phyloP scores from a whole-genome alignment of 1,140 invertebrate genomes.

The Harlomillsia oculata region DNA sequence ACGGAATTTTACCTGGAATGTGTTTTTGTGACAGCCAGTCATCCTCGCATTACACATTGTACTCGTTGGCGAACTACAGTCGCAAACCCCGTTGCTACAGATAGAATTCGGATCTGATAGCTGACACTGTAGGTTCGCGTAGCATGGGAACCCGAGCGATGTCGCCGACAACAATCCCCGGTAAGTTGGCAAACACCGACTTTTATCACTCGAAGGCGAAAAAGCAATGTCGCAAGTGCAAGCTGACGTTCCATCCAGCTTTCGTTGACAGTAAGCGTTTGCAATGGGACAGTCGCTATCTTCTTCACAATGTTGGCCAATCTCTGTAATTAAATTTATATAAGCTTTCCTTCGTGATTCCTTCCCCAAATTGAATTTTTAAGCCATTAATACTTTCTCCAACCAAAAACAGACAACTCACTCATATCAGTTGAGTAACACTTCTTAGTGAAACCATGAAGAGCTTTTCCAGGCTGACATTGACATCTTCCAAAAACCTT shows the following conservation, averaged over 20 bases:
- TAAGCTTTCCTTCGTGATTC: not conserved
- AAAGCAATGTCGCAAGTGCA: conserved; percentile 37
- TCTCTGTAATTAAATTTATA: conserved; percentile 22
- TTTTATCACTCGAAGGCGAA: conserved; percentile 30
- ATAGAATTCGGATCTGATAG: conserved; percentile 63
- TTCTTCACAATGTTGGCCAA: conserved; percentile 31
- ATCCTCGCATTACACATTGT: conserved; percentile 56
- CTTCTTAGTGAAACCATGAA: conserved; percentile 41
- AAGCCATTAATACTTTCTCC: not conserved
- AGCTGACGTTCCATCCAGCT: conserved; percentile 27
- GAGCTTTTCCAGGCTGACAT: conserved; percentile 44
- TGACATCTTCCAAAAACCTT: conserved; percentile 78
- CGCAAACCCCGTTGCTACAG: conserved; percentile 59
- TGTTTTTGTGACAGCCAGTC: conserved; percentile 67
- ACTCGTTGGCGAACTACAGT: conserved; percentile 52
- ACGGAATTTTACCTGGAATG: conserved; percentile 59
- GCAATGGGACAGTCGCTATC: conserved; percentile 30
- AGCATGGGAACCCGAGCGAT: conserved; percentile 65
- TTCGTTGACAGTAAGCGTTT: conserved; percentile 34
- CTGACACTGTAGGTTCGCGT: conserved; percentile 61
- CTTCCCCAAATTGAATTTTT: not conserved
- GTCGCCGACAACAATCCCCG: conserved; percentile 50
- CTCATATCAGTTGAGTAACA: conserved; percentile 40
- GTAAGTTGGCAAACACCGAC: conserved; percentile 47
- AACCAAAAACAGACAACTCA: conserved; percentile 10